Base-by-base conservation (phyloP, 2,888 invertebrate genomes). In the Eustalomyia histrio region DNA sequence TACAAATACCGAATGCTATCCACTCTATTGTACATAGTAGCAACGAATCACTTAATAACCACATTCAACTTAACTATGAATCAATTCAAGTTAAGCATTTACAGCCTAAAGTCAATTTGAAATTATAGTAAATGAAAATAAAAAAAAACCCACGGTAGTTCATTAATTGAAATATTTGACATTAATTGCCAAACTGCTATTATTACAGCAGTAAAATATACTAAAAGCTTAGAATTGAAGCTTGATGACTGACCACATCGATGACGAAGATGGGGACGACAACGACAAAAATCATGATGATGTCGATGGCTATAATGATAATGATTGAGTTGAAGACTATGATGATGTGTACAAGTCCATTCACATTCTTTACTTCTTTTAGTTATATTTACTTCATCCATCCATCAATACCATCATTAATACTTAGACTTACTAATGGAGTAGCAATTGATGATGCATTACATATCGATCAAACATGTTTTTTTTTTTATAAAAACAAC, bases 101-200 rank as follows among this genome's bases (percentile, higher is more conserved):
- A 60, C 61, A 67, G 78, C 72, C 72, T 60, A 18, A 67, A 73
- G 73, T 79, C 72, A 67, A 78, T 73, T 65, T 78, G 47, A 61
- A 71, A 65, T 72, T 29, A 53, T 29, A 79, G 72, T 73, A 67
- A 53, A 78, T 78, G 65, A 78, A 67, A n/a, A n/a, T n/a, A n/a
- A 60, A 71, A 67, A 55, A 24, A 14, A 55, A 72, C 43, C 55
- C 64, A 76, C 68, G 64, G 76, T 69, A 79, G 79, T 82, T 55
- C 68, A 80, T 83, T 83, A 82, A 76, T 78, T 79, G 69, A 83
- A 80, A 82, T 74, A 79, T 79, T 69, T 82, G 80, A 83, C 82
- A 80, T 82, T 80, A 82, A 82, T 80, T 74, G 80, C 79, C 78
- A 75, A 79, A 79, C 83, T 75, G 68, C 58, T 69, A n/a, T 57